Base-by-base conservation (phyloP, 1,140 invertebrate species). In the Leptopilina boulardi region DNA sequence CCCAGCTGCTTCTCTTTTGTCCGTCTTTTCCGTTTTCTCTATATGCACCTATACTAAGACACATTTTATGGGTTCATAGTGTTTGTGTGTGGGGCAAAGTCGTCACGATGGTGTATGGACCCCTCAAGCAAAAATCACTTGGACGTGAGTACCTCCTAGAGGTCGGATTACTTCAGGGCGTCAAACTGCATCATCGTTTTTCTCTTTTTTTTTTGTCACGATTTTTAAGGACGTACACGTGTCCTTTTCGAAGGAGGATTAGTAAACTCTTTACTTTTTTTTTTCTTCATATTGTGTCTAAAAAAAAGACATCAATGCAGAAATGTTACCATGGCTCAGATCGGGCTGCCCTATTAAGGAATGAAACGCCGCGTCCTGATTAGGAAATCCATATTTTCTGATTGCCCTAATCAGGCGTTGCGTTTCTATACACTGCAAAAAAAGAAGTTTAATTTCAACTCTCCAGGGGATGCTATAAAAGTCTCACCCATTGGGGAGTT, bases 1-100 rank as follows among this genome's bases (percentile, higher is more conserved):
- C 70, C 77, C 85, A 88, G 86, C 85, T 84, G 86, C 84, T 83
- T 78, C 81, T 83, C 83, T 82, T 82, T 84, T 82, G 77, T 79
- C 42, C 70, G 75, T 75, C 71, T 82, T n/a, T 77, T 82, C 79
- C 78, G 26, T 71, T 51, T 44, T 42, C 56, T 30, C 3, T 10
- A 59, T 9, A 59, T 59, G 19, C 56, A 66, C 56, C 23, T 4
- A 66, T 10, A 26, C 21, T 10, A 15, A 11, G 8, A 2, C 3
- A 4, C 26, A 11, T 66, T 21, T 23, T 23, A 59, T 23, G 51
- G 19, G 54, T 23, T 59, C 54, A 59, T 59, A 18, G 21, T 56
- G 51, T 59, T 59, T 18, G 21, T 56, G 51, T 59, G 54, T 23
- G 54, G 54, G 21, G 54, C 54, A 59, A 23, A 59, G 54, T 59